These are phyloP conservation scores for Rotaria macrura DNA, from an alignment of 2,888 invertebrate species.

Conservation along the genomic window DNA sequence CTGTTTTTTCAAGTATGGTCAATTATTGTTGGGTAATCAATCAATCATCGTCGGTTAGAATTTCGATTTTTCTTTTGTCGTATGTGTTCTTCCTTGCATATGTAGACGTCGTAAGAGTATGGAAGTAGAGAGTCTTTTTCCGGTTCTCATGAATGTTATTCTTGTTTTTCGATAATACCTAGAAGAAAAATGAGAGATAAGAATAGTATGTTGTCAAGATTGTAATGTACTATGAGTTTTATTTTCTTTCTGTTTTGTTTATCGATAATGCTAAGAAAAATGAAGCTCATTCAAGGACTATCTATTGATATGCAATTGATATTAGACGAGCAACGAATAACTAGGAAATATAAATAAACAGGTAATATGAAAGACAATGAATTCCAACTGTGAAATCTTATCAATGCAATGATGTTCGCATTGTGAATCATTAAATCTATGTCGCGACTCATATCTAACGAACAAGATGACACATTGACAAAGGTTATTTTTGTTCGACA, in stretches of 20 bases:
- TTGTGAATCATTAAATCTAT: background rate
- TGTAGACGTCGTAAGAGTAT: too few relatives aligned
- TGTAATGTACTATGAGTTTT: background rate
- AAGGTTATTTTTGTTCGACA: background rate
- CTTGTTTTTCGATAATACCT: too few relatives aligned
- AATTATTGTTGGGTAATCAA: too few relatives aligned
- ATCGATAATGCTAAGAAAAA: background rate
- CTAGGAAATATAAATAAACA: background rate
- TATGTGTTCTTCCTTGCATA: too few relatives aligned
- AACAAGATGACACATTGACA: background rate
- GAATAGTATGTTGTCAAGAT: background rate
- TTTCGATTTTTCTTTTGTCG: background rate
- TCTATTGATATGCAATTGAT: background rate
- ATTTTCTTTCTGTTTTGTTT: background rate
- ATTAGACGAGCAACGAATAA: background rate
- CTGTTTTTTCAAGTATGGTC: too few relatives aligned
- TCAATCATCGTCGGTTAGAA: background rate
- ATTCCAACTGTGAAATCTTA: background rate
- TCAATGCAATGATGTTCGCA: background rate
- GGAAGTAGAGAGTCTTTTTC: background rate
- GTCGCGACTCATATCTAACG: background rate
- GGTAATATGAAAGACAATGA: background rate
- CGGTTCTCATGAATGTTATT: background rate
- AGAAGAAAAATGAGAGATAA: background rate
- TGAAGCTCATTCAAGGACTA: background rate